Percentiles rank a stretch among this genome's conserved stretches.
Conservation (phyloP, 2,888 invertebrate genomes). For the Phanerotoma sp. region DNA sequence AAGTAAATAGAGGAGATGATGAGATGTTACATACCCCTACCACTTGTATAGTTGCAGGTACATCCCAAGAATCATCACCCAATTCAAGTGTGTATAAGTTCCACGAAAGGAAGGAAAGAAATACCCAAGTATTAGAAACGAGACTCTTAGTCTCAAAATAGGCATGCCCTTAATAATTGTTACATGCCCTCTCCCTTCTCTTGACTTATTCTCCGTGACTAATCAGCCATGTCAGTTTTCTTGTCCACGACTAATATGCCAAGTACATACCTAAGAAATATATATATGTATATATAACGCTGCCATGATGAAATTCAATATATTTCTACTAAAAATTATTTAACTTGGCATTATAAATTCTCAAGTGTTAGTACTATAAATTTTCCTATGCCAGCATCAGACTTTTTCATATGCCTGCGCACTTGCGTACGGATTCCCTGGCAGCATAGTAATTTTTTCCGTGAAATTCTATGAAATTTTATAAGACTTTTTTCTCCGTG, state of each 20-base stretch:
- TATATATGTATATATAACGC: neutral
- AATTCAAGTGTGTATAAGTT: slow-evolving; percentile 13
- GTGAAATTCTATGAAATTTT: no score
- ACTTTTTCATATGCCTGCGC: no score
- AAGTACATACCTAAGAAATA: neutral
- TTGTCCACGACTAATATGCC: slow-evolving; percentile 2
- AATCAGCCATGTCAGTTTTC: slow-evolving; percentile 39
- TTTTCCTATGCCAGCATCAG: no score
- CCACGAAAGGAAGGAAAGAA: slow-evolving; percentile 1
- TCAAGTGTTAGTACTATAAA: no score
- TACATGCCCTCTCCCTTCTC: slow-evolving; percentile 34
- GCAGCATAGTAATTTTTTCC: no score
- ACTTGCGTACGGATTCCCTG: no score
- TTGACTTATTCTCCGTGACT: slow-evolving; percentile 40
- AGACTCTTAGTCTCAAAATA: slow-evolving; percentile 12
- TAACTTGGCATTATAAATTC: no score
- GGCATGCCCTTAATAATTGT: slow-evolving; percentile 34
- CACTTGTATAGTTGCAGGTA: slow-evolving; percentile 2
- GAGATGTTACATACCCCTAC: neutral
- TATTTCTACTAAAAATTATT: no score
- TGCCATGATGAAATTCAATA: no score
- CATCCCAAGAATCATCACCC: slow-evolving; percentile 27
- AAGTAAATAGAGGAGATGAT: neutral
- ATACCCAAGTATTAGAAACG: slow-evolving; percentile 9
- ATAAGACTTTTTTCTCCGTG: no score